Percentiles rank a stretch among this genome's conserved stretches.
These are phyloP conservation scores for Sphaerophoria taeniata DNA, from an alignment of 2,888 invertebrate species.

Conservation along the genomic window DNA sequence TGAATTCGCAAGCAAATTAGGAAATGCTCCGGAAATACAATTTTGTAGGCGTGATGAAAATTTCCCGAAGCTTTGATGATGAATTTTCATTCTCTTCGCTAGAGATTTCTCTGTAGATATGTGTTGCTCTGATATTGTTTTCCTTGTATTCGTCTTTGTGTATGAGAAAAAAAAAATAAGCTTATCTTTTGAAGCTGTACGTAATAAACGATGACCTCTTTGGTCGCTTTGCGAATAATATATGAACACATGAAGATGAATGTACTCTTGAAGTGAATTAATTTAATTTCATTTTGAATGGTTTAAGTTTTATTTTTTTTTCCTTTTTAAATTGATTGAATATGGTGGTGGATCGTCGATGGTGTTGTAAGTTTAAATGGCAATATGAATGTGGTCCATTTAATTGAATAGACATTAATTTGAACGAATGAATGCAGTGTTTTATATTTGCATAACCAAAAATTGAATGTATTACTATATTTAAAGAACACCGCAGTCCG, in stretches of 20 bases:
- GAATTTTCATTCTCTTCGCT: background rate
- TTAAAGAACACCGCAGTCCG: no score
- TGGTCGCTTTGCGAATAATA: constrained; percentile 42
- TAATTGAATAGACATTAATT: no score
- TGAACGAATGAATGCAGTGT: no score
- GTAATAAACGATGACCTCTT: constrained; percentile 58
- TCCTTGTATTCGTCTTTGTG: background rate
- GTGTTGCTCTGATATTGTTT: constrained; percentile 14
- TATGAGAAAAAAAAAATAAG: background rate
- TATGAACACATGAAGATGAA: constrained; percentile 27
- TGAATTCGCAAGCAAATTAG: constrained; percentile 34
- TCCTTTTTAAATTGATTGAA: background rate
- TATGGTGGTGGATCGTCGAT: background rate
- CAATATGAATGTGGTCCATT: no score
- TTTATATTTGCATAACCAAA: no score
- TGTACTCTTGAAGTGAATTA: constrained; percentile 31
- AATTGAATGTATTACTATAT: no score
- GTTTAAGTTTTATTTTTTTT: background rate
- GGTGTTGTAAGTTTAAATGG: no score
- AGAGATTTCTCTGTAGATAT: background rate
- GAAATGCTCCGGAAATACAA: background rate
- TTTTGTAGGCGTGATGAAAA: constrained; percentile 11
- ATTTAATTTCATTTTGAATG: background rate
- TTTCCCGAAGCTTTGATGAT: no score
- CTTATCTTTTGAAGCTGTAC: constrained; percentile 50